Base-by-base conservation (phyloP, 2,113 vertebrate genomes). In the Eptesicus fuscus region DNA sequence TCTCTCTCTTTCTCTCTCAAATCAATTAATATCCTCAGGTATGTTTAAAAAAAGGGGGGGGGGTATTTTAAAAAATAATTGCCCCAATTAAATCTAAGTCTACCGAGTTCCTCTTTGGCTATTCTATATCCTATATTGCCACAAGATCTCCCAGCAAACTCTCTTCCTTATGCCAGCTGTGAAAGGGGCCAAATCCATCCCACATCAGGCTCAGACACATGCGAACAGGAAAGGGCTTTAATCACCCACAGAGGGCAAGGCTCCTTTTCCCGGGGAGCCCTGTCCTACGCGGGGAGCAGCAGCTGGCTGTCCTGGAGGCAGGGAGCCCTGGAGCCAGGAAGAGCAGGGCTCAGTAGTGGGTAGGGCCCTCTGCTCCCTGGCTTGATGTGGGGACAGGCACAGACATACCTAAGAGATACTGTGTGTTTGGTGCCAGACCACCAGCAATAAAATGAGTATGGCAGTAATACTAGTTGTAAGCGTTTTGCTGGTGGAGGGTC, bases 81-180 rank as follows among this genome's bases (percentile, higher is more conserved):
- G 93, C 61, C 7, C 53, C 85, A 85, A 65, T 51, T n/a, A 82
- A 82, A 85, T 86, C 59, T 51, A 95, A 85, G 63, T 76, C 71
- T 69, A 16, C n/a, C 8, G 47, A 67, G 35, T 69, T 59, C 22
- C 61, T 92, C 17, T 44, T 30, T 37, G 78, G 28, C 49, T 83
- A 10, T 44, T 76, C 70, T 83, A 16, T 23, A 14, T 69, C 80
- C 17, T 65, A 85, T 16, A 59, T 11, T 10, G n/a, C 80, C 85
- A 83, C 30, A 63, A 37, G 47, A 18, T 40, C 77, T 88, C 23
- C 13, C 65, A n/a, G 9, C 1, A 5, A 65, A 51, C 23, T 51
- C 6, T 77, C 10, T 80, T 77, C 61, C 44, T 47, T 18, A 44
- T 12, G 25, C 67, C 79, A 77, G 37, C n/a, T 13, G 42, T 65